Percentiles rank a stretch among this genome's conserved stretches.
Conservation (phyloP, 2,797 vertebrate genomes). For the Eutrigla gurnardus region DNA sequence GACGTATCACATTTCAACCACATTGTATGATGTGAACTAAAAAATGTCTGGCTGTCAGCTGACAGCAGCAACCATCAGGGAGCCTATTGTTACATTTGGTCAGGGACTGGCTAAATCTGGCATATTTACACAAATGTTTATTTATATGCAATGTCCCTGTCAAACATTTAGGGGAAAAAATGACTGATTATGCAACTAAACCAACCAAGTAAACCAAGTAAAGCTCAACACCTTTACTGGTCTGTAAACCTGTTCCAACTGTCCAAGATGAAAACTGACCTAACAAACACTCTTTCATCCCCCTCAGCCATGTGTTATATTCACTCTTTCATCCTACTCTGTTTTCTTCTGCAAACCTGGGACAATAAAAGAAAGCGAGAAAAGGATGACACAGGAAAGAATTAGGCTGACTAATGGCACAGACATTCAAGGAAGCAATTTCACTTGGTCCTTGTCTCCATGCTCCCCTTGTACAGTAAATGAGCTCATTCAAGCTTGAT, state of each 20-base stretch:
- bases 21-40: no score
- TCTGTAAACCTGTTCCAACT: neutral
- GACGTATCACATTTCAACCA: no score
- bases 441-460: slow-evolving; percentile 52
- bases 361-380: slow-evolving; percentile 42
- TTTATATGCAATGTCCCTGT: no score
- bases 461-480: slow-evolving; percentile 61
- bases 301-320: slow-evolving; percentile 3
- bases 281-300: slow-evolving; percentile 10
- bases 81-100: no score
- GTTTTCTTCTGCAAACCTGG: slow-evolving; percentile 40
- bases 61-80: no score
- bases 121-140: no score
- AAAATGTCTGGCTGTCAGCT: no score
- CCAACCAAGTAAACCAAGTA: no score
- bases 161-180: no score
- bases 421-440: slow-evolving; percentile 55
- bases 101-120: no score
- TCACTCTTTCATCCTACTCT: slow-evolving; percentile 6
- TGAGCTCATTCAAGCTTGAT: slow-evolving; percentile 72
- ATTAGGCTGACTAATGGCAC: slow-evolving; percentile 47
- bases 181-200: no score
- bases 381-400: slow-evolving; percentile 3
- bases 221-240: no score
- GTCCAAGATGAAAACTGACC: slow-evolving; percentile 22